Conservation (phyloP, 2,888 invertebrate species). For the Chloroclysta siterata region DNA sequence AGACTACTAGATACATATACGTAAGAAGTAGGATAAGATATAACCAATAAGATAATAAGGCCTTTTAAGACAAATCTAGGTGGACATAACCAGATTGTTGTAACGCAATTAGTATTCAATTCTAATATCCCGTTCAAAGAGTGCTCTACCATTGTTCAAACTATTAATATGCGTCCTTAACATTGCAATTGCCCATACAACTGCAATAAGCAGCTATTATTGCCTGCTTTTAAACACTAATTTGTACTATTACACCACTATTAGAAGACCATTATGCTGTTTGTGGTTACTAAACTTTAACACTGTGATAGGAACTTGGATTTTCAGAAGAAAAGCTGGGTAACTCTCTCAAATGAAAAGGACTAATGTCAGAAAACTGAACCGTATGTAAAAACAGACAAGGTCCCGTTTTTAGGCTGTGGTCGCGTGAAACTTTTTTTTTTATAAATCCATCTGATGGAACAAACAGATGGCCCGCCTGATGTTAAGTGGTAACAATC, state of each 20-base stretch:
- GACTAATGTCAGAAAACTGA: no score
- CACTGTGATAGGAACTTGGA: constrained; percentile 14
- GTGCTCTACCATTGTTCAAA: constrained; percentile 33
- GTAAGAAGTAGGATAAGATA: no score
- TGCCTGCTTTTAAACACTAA: constrained; percentile 32
- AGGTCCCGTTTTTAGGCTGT: no score
- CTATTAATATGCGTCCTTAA: constrained; percentile 51
- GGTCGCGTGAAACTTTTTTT: no score
- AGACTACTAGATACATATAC: no score
- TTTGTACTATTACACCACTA: constrained; percentile 42
- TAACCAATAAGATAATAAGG: no score
- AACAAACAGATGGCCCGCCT: no score
- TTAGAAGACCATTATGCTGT: constrained; percentile 48
- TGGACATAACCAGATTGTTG: background rate
- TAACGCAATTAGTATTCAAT: constrained; percentile 1
- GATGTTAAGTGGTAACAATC: no score
- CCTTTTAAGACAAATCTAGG: background rate
- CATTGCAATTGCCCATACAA: constrained; percentile 54
- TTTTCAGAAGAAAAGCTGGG: constrained; percentile 14
- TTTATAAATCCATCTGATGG: no score
- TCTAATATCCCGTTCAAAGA: constrained; percentile 3
- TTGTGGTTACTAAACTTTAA: constrained; percentile 45
- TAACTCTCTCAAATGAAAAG: constrained; percentile 3
- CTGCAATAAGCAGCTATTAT: constrained; percentile 41
- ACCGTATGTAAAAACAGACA: no score